Base-by-base conservation (phyloP, 2,888 invertebrate species). In the Strigamia maritima region DNA sequence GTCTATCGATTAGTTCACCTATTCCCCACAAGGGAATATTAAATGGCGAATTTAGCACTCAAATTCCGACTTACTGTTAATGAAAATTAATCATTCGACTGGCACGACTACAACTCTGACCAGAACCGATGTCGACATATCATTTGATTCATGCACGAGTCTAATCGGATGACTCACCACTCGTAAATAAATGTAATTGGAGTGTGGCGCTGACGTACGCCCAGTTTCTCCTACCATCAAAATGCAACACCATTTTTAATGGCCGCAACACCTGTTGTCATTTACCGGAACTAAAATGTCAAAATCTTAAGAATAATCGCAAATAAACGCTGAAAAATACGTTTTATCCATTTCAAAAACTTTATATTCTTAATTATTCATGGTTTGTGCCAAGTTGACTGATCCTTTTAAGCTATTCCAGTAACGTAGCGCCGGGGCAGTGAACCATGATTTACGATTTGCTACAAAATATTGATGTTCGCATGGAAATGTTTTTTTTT, bases 391-490 rank as follows among this genome's bases (percentile, higher is more conserved):
- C 24, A 65, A 22, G 24, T 60, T 60, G 8, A 22, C 60, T 60
- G 60, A 60, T 60, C 60, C 60, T 60, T 60, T 60, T 2, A 2
- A 60, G 60, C 19, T n/a, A 60, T 24, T 60, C 24, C 2, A 24
- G 19, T 10, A 65, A 65, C n/a, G n/a, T n/a, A n/a, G n/a, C n/a
- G n/a, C n/a, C n/a, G 7, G 60, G 60, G 22, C 22, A 65, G 60
- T 65, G 60, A 65, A 65, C 60, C 60, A 65, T 65, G 60, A 65
- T 6, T 65, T 65, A 12, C 19, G 24, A 22, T 65, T 65, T n/a
- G 22, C 2, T 65, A 65, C 60, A 3, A 65, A 65, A 65, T 65
- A 65, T 65, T 65, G 60, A 65, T 65, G 60, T n/a, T 44, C n/a
- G 44, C 44, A 12, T n/a, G 10, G 35, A 6, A 35, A n/a, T n/a